Percentiles rank a stretch among this genome's conserved stretches.
phyloP scores from a whole-genome alignment of 2,113 vertebrate species.

The Prunella himalayana region DNA sequence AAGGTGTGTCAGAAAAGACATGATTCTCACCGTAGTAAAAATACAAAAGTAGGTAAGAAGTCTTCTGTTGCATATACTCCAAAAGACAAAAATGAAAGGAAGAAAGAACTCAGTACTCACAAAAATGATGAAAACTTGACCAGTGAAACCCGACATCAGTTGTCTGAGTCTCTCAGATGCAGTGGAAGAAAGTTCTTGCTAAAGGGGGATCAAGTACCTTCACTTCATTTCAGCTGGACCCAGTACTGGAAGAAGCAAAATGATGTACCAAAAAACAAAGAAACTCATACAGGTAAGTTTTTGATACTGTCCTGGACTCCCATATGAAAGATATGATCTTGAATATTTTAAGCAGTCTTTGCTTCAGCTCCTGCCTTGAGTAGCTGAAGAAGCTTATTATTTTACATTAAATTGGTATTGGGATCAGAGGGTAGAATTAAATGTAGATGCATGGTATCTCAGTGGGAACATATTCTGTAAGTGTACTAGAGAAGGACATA shows the following conservation, averaged over 20 bases:
- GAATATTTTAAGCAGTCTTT: neutral
- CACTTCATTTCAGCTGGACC: conserved; percentile 71
- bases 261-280: conserved; percentile 87
- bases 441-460: neutral
- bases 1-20: conserved; percentile 69
- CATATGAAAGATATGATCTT: neutral
- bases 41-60: conserved; percentile 57
- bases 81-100: conserved; percentile 72
- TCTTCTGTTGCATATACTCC: conserved; percentile 35
- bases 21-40: conserved; percentile 65
- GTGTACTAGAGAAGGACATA: neutral
- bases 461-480: neutral
- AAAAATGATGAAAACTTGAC: conserved; percentile 49
- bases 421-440: neutral
- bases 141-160: conserved; percentile 41
- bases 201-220: conserved; percentile 72
- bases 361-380: neutral
- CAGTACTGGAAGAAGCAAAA: conserved; percentile 77
- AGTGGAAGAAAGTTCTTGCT: conserved; percentile 65
- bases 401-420: neutral
- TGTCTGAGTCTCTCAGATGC: conserved; percentile 58
- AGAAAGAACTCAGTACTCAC: conserved; percentile 49
- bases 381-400: neutral
- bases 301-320: neutral
- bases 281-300: conserved; percentile 91